These are phyloP conservation scores for Valencia hispanica DNA, from an alignment of 2,797 vertebrate species.

Conservation along the genomic window DNA sequence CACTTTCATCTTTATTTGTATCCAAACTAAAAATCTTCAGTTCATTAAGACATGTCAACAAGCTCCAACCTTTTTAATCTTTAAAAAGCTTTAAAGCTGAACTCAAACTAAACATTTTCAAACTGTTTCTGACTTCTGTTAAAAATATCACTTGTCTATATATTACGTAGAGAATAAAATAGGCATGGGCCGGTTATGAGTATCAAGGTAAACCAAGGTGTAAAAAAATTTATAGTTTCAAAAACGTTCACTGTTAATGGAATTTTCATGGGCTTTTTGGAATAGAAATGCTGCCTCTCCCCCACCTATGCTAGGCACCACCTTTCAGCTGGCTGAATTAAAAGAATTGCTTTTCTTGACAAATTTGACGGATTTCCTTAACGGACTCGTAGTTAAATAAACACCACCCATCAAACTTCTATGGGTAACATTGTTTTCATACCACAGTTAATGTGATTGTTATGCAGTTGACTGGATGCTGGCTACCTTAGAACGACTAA, in stretches of 20 bases:
- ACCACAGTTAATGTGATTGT: neutral
- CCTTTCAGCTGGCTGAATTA: neutral
- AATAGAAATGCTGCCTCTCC: too few species aligned
- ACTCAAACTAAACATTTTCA: constrained; percentile 31
- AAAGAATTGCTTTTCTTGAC: neutral
- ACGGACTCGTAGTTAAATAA: neutral
- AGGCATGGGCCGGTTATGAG: neutral
- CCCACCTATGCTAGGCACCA: neutral
- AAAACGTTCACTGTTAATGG: too few species aligned
- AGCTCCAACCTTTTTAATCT: neutral
- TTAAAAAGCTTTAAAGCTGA: constrained; percentile 1
- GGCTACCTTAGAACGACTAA: too few species aligned
- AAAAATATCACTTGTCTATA: neutral
- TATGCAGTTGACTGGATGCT: too few species aligned
- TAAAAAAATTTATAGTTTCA: neutral
- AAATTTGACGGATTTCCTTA: neutral
- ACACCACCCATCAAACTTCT: neutral
- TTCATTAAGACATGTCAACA: neutral
- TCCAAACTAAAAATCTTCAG: neutral
- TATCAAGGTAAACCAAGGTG: too few species aligned
- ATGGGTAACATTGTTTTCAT: neutral
- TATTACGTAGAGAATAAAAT: neutral
- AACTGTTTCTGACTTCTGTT: neutral
- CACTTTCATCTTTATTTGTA: neutral
- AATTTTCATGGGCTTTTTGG: too few species aligned